Evolutionary conservation across 2,797 vertebrate species (phyloP).

Genomic region (Pseudomugil gertrudae): DNA sequence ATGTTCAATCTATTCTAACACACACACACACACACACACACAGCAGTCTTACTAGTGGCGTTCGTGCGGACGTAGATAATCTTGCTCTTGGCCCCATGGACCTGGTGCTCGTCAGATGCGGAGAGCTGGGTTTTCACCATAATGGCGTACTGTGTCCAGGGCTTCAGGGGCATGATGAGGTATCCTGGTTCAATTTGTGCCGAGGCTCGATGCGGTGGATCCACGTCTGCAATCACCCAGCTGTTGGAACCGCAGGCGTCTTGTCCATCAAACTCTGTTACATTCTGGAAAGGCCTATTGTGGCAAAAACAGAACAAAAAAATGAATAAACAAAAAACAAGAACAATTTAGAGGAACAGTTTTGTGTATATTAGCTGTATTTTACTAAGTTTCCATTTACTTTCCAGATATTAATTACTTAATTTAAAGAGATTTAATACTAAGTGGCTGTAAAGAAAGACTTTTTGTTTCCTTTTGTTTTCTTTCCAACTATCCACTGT

Average conservation of each 20-base stretch:
- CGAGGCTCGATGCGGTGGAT: constrained; percentile 85
- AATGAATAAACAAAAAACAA: too few species aligned
- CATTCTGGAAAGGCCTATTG: constrained; percentile 90
- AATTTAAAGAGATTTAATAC: neutral
- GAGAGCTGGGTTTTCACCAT: constrained; percentile 97
- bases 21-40: too few species aligned
- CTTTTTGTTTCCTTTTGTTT: too few species aligned
- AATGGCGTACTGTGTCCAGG: constrained; percentile 97
- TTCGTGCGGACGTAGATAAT: constrained; percentile 96
- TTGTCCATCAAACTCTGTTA: constrained; percentile 98
- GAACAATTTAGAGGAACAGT: neutral
- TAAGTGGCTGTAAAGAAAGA: neutral
- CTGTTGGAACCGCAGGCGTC: constrained; percentile 98
- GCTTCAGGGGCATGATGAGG: constrained; percentile 91
- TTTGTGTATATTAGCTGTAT: constrained; percentile 12
- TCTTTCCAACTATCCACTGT: too few species aligned
- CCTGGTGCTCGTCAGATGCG: constrained; percentile 90
- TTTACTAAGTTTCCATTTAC: too few species aligned
- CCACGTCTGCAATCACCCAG: constrained; percentile 96
- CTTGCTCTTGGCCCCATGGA: constrained; percentile 94
- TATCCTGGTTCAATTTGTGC: constrained; percentile 88
- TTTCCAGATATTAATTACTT: constrained; percentile 14
- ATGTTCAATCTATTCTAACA: neutral
- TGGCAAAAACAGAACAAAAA: too few species aligned
- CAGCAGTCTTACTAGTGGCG: constrained; percentile 87